phyloP scores from a whole-genome alignment of 2,888 invertebrate genomes.

The Lasius fuliginosus region DNA sequence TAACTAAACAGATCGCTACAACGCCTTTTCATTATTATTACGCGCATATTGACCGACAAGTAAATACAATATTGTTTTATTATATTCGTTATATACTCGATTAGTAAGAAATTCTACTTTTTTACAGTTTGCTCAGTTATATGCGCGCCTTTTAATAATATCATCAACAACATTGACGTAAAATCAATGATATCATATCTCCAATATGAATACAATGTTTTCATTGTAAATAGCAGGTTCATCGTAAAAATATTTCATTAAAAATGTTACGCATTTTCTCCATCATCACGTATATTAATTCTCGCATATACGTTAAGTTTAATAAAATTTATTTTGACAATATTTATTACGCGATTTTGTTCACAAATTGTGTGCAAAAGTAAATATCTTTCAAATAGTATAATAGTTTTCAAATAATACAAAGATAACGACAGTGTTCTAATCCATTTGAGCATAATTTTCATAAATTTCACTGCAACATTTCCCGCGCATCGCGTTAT shows the following conservation, averaged over 20 bases:
- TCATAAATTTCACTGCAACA: background rate
- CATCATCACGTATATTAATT: background rate
- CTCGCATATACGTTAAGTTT: background rate
- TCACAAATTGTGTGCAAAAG: background rate
- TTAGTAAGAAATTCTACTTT: background rate
- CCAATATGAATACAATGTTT: background rate
- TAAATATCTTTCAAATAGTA: background rate
- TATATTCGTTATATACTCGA: background rate
- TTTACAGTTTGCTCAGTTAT: conserved; percentile 9
- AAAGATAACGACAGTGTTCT: background rate
- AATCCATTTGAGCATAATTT: background rate
- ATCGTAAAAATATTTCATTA: conserved; percentile 19
- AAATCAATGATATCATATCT: conserved; percentile 26
- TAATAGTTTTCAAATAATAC: background rate
- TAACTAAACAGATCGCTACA: background rate
- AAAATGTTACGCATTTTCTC: conserved; percentile 15
- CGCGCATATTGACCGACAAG: background rate
- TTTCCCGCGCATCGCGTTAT: background rate
- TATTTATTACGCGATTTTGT: conserved; percentile 1
- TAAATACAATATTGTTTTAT: background rate
- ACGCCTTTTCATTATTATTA: background rate
- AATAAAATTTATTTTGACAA: conserved; percentile 23
- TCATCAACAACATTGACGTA: conserved; percentile 26
- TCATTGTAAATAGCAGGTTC: conserved; percentile 32
- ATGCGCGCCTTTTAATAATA: background rate